Evolutionary conservation across 1,140 invertebrate species (phyloP).

Genomic region (Mactra quadrangularis): DNA sequence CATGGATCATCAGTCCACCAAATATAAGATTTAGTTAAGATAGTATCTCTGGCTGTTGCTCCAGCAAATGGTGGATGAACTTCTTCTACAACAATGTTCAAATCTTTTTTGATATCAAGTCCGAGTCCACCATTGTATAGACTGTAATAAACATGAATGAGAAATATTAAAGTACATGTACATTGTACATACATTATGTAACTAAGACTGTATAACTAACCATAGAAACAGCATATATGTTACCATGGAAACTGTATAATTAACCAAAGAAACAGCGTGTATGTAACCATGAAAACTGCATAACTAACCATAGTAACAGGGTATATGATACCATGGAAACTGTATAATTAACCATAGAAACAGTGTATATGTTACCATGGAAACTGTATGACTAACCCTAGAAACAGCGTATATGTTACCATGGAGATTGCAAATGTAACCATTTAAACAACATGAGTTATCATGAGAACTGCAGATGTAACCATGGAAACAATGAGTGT

Average conservation of each 20-base stretch:
- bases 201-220: neutral
- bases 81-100: slow-evolving; percentile 14
- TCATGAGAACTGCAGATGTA: no score
- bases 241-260: neutral
- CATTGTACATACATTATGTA: neutral
- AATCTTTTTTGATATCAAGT: neutral
- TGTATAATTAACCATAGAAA: no score
- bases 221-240: neutral
- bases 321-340: no score
- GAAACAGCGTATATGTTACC: no score
- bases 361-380: no score
- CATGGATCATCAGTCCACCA: slow-evolving; percentile 89
- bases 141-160: slow-evolving; percentile 43
- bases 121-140: slow-evolving; percentile 18
- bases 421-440: no score
- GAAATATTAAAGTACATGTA: slow-evolving; percentile 1
- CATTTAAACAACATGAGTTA: no score
- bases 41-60: slow-evolving; percentile 12
- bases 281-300: no score
- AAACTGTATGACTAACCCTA: no score
- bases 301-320: no score
- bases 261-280: no score
- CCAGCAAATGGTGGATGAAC: slow-evolving; percentile 60
- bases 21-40: slow-evolving; percentile 73
- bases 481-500: no score